Conservation (phyloP, 2,888 invertebrate genomes). For the Griposia aprilina region DNA sequence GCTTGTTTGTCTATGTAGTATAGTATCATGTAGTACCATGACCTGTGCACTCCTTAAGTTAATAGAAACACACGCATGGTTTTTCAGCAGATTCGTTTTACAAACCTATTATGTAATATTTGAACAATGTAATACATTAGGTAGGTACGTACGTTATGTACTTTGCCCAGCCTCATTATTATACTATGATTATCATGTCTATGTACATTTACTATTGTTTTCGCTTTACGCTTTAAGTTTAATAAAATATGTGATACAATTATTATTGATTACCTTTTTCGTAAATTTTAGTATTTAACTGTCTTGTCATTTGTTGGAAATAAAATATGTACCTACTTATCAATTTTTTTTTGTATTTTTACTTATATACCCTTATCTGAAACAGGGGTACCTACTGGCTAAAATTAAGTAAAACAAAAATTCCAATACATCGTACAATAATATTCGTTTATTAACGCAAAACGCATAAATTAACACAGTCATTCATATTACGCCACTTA, state of each 20-base stretch:
- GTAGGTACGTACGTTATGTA: background rate
- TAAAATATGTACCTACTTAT: conserved; percentile 32
- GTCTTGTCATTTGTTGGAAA: conserved; percentile 31
- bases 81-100: conserved; percentile 22
- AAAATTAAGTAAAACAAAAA: conserved; percentile 18
- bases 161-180: conserved; percentile 24
- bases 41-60: conserved; percentile 8
- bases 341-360: conserved; percentile 9
- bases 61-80: background rate
- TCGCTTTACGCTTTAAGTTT: conserved; percentile 14
- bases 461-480: conserved; percentile 55
- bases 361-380: background rate
- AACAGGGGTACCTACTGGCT: background rate
- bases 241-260: conserved; percentile 31
- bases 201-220: conserved; percentile 26
- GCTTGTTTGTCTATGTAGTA: background rate
- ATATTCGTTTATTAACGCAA: conserved; percentile 41
- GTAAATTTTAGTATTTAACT: conserved; percentile 40
- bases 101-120: conserved; percentile 5
- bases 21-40: background rate
- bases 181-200: conserved; percentile 8
- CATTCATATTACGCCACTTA: conserved; percentile 39
- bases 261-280: conserved; percentile 34
- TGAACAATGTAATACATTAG: conserved; percentile 10
- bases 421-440: conserved; percentile 13